Percentiles rank a stretch among this genome's conserved stretches.
phyloP scores from a whole-genome alignment of 2,888 invertebrate species.

The Drosophila monieri region DNA sequence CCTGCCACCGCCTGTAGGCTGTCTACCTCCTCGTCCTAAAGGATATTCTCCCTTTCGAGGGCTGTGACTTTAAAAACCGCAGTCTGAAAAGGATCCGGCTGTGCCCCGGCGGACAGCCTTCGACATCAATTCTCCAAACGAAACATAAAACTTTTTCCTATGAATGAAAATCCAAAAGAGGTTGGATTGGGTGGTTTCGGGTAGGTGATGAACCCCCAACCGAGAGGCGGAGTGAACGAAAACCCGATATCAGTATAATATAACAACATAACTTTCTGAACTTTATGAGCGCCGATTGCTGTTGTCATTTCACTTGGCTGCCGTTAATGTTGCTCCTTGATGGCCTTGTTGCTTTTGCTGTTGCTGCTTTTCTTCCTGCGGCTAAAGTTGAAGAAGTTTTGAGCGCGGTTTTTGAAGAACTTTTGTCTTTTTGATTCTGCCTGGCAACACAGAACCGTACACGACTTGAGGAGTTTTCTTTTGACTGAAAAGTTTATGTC shows the following conservation, averaged over 20 bases:
- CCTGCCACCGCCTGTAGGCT: conserved; percentile 3
- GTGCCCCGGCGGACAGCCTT: conserved; percentile 16
- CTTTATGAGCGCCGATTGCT: conserved; percentile 54
- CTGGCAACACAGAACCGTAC: conserved; percentile 39
- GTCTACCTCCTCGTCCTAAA: conserved; percentile 9
- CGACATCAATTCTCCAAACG: conserved; percentile 39
- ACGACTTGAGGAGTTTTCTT: conserved; percentile 43
- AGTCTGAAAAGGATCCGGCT: conserved; percentile 15
- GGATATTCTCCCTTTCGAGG: conserved; percentile 13
- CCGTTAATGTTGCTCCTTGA: conserved; percentile 31
- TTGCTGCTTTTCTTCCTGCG: conserved; percentile 26
- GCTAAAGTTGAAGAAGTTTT: conserved; percentile 60
- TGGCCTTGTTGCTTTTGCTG: conserved; percentile 11
- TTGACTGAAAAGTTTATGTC: conserved; percentile 46
- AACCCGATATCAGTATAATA: conserved; percentile 52
- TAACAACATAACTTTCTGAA: conserved; percentile 52
- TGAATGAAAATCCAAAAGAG: conserved; percentile 24
- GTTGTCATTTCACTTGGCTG: conserved; percentile 49
- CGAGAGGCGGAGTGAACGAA: conserved; percentile 23
- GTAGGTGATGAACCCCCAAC: conserved; percentile 22
- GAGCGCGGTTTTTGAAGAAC: conserved; percentile 53
- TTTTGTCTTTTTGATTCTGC: conserved; percentile 56
- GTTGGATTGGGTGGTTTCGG: conserved; percentile 1
- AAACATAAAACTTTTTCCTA: conserved; percentile 42
- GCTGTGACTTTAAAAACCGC: conserved; percentile 35